phyloP scores from a whole-genome alignment of 1,140 invertebrate species.

The Drosophila trapezifrons region DNA sequence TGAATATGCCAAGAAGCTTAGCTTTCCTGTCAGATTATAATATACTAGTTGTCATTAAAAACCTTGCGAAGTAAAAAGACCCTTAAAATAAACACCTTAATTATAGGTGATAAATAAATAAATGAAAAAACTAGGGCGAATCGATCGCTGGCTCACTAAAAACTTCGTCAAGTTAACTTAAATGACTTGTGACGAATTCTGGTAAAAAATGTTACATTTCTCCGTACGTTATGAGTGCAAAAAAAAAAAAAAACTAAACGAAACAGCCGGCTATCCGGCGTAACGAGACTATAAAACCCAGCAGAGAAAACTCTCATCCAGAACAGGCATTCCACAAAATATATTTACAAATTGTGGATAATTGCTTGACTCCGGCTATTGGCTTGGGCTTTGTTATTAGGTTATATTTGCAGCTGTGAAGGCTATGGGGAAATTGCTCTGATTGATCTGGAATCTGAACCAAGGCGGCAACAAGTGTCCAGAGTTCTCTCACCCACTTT shows the following conservation, averaged over 20 bases:
- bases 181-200: slow-evolving; percentile 11
- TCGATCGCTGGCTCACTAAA: neutral
- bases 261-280: too few relatives aligned
- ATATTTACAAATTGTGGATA: neutral
- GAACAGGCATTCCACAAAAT: neutral
- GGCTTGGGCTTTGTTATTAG: neutral
- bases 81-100: slow-evolving; percentile 3
- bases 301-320: neutral
- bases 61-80: too few relatives aligned
- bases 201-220: neutral
- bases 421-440: slow-evolving; percentile 12
- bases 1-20: slow-evolving; percentile 2
- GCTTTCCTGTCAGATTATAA: neutral
- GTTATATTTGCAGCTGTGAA: slow-evolving; percentile 16
- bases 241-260: neutral
- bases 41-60: neutral
- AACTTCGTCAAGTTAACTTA: neutral
- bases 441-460: slow-evolving; percentile 17
- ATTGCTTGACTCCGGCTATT: slow-evolving; percentile 6
- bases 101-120: slow-evolving; percentile 1
- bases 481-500: slow-evolving; percentile 18
- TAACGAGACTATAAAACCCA: neutral
- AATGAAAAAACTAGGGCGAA: neutral
- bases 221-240: neutral
- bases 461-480: slow-evolving; percentile 14